A percentile compares a stretch with the other conserved stretches of the same genome.
Evolutionary conservation across 2,888 invertebrate genomes (phyloP).

Genomic region (Phorcus lineatus): DNA sequence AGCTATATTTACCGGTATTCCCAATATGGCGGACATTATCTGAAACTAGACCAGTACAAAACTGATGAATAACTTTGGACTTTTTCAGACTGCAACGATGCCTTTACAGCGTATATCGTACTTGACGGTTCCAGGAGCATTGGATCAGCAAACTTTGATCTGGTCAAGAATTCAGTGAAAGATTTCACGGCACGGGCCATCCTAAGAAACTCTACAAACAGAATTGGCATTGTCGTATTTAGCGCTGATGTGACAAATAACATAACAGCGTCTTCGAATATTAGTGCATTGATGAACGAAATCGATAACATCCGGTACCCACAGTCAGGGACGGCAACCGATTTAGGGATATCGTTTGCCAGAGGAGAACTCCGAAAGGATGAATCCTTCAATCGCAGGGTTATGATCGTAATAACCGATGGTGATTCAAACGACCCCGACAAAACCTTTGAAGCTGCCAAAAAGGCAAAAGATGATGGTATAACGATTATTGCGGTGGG

Average conservation of each 20-base stretch:
- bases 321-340: neutral
- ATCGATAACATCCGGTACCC: neutral
- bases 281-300: neutral
- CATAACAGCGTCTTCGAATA: neutral
- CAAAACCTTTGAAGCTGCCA: neutral
- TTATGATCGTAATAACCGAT: neutral
- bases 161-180: neutral
- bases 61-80: too few relatives aligned
- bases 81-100: neutral
- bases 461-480: neutral
- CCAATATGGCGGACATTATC: too few relatives aligned
- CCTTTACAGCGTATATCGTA: neutral
- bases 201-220: neutral
- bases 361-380: neutral
- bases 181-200: neutral
- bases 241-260: neutral
- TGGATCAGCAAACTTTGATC: neutral
- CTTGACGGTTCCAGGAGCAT: neutral
- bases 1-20: too few relatives aligned
- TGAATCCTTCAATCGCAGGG: neutral
- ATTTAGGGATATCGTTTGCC: neutral
- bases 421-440: neutral
- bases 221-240: neutral
- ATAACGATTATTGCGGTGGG: neutral
- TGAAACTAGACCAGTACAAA: too few relatives aligned